phyloP scores from a whole-genome alignment of 2,888 invertebrate species.

The Melanotus villosus region DNA sequence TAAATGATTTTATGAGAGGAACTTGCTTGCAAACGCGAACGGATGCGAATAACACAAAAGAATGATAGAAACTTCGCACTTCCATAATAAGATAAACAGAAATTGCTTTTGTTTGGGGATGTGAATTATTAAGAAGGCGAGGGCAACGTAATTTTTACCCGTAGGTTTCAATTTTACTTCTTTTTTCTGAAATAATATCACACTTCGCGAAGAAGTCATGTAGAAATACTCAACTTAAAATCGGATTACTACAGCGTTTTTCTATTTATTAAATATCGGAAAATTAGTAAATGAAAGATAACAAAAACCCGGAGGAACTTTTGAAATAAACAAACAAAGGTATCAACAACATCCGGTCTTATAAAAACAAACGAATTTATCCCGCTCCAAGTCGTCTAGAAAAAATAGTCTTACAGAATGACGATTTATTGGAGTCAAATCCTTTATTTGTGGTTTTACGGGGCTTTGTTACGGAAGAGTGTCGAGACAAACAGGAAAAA shows the following conservation, averaged over 20 bases:
- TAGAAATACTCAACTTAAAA: neutral
- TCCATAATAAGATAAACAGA: constrained; percentile 44
- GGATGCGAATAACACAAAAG: constrained; percentile 41
- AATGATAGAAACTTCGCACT: constrained; percentile 43
- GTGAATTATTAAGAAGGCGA: constrained; percentile 39
- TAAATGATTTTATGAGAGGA: constrained; percentile 47
- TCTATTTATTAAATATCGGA: no score
- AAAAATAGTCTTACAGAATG: neutral
- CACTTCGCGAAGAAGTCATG: neutral
- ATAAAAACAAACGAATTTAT: neutral
- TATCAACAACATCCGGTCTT: neutral
- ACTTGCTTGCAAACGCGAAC: constrained; percentile 34
- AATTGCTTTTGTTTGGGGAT: constrained; percentile 42
- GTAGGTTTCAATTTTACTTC: constrained; percentile 5
- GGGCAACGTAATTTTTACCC: constrained; percentile 26
- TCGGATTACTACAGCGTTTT: no score
- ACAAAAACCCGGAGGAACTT: no score
- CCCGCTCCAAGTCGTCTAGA: no score
- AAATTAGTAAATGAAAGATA: no score
- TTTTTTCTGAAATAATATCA: neutral
- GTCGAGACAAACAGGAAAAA: no score
- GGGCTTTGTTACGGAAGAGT: neutral
- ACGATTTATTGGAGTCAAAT: constrained; percentile 13
- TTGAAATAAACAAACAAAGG: no score
- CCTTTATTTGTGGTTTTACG: neutral